These are phyloP conservation scores for Paramisgurnus dabryanus DNA, from an alignment of 2,113 vertebrate species.

Conservation along the genomic window DNA sequence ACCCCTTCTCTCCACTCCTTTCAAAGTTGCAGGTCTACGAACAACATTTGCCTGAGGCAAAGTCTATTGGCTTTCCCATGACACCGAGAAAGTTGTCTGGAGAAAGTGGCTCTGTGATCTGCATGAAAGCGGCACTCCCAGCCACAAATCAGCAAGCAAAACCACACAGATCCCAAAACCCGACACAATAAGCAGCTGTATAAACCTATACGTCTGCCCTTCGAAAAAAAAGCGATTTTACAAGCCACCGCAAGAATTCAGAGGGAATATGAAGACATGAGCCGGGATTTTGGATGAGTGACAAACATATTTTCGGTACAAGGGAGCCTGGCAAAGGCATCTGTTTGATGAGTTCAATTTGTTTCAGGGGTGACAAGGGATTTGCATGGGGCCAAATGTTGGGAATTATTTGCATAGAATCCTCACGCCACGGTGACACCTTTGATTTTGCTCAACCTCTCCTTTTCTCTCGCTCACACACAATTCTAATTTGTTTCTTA, in stretches of 20 bases:
- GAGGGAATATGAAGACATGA: conserved; percentile 21
- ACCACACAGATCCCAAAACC: conserved; percentile 26
- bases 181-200: conserved; percentile 9
- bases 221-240: conserved; percentile 8
- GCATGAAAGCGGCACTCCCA: conserved; percentile 45
- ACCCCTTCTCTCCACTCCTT: conserved; percentile 20
- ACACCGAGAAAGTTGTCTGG: conserved; percentile 36
- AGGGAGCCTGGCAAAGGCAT: conserved; percentile 29
- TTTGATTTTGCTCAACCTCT: conserved; percentile 27
- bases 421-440: conserved; percentile 38
- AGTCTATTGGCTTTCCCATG: conserved; percentile 44
- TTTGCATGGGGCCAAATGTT: conserved; percentile 50
- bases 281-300: background rate
- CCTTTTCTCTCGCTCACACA: background rate
- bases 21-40: conserved; percentile 34
- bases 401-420: conserved; percentile 52
- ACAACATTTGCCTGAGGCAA: conserved; percentile 49
- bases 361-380: conserved; percentile 48
- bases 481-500: background rate
- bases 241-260: conserved; percentile 8
- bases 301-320: conserved; percentile 19
- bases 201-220: background rate
- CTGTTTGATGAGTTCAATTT: conserved; percentile 50
- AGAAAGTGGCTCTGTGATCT: conserved; percentile 49
- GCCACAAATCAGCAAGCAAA: conserved; percentile 48